These are phyloP conservation scores for Tragelaphus oryx DNA, from an alignment of 2,797 vertebrate genomes.

Conservation along the genomic window DNA sequence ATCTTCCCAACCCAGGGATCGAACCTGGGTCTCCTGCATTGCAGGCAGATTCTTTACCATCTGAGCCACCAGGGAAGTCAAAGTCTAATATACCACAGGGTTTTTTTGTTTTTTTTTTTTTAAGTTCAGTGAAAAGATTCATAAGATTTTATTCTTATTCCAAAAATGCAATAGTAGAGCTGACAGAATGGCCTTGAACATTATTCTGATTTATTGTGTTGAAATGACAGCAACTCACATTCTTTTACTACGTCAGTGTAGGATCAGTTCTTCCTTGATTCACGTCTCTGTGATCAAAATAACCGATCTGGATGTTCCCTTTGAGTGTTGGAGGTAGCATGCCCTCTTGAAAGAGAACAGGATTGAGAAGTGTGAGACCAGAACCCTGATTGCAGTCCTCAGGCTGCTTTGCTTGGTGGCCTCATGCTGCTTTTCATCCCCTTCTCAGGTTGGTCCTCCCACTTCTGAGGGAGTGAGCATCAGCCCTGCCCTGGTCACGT, in stretches of 20 bases:
- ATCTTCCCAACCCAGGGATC: too few relatives aligned
- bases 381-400: background rate
- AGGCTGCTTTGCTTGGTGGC: background rate
- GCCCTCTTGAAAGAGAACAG: background rate
- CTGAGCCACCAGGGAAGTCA: background rate
- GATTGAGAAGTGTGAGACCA: background rate
- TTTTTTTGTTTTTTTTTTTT: background rate
- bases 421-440: background rate
- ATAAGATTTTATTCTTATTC: constrained; percentile 18
- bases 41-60: background rate
- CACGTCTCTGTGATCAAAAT: constrained; percentile 3
- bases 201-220: background rate
- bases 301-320: background rate
- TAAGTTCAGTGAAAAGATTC: background rate
- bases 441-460: background rate
- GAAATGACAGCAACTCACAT: background rate
- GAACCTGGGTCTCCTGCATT: background rate
- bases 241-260: background rate
- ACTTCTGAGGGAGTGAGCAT: background rate
- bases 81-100: background rate
- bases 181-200: background rate
- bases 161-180: background rate
- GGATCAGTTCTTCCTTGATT: background rate
- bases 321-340: background rate
- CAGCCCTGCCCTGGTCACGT: background rate